These are phyloP conservation scores for Propithecus coquereli DNA, from an alignment of 2,113 vertebrate genomes.

Conservation along the genomic window DNA sequence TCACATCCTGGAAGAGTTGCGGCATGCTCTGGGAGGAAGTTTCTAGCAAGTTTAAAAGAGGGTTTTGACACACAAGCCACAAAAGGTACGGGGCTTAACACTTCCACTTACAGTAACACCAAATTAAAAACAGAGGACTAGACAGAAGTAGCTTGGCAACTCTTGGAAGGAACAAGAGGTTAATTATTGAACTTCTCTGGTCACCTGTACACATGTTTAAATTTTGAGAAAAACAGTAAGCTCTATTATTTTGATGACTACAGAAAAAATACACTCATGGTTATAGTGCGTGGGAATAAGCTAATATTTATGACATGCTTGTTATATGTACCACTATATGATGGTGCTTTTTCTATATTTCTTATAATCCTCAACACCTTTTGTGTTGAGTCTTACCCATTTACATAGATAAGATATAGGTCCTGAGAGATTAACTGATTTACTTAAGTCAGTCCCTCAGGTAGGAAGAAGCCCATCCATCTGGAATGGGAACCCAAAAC, in stretches of 20 bases:
- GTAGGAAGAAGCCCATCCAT: neutral
- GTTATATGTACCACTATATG: neutral
- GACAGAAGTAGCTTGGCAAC: neutral
- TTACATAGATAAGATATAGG: neutral
- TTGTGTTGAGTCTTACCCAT: neutral
- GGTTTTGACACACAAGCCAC: slow-evolving; percentile 8
- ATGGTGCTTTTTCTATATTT: neutral
- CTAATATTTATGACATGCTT: neutral
- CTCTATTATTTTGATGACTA: slow-evolving; percentile 23
- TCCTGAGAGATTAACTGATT: neutral
- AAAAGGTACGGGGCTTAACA: slow-evolving; percentile 36
- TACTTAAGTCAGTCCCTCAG: neutral
- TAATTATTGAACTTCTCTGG: slow-evolving; percentile 25
- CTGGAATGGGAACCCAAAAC: neutral
- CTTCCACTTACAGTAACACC: neutral
- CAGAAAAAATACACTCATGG: neutral
- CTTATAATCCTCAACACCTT: neutral
- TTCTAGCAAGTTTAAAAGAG: slow-evolving; percentile 35
- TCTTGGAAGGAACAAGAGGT: neutral
- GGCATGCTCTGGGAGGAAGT: slow-evolving; percentile 6
- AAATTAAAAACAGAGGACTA: slow-evolving; percentile 41
- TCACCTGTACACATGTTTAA: slow-evolving; percentile 30
- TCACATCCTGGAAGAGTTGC: slow-evolving; percentile 26
- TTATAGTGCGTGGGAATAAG: neutral
- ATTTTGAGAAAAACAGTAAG: neutral